Conservation (phyloP, 2,113 vertebrate genomes). For the Etia nguti region DNA sequence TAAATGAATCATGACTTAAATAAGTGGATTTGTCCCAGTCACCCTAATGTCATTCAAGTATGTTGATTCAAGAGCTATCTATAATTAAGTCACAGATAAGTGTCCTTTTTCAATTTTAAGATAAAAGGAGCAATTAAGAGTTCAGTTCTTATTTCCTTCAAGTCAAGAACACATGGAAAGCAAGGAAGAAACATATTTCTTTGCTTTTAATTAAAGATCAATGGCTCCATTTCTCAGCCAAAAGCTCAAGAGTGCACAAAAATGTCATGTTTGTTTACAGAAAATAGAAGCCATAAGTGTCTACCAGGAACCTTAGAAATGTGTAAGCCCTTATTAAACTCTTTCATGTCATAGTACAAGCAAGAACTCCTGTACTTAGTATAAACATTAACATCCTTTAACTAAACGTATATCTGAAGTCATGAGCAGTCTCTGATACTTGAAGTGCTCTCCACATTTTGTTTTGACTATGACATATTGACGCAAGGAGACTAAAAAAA, state of each 20-base stretch:
- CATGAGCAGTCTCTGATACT: neutral
- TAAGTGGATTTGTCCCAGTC: neutral
- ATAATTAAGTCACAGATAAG: conserved; percentile 21
- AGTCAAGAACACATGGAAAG: neutral
- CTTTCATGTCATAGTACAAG: neutral
- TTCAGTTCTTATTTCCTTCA: neutral
- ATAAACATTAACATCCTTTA: neutral
- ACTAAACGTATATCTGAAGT: neutral
- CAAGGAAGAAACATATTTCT: neutral
- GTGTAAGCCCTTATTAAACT: neutral
- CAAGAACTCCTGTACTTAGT: neutral
- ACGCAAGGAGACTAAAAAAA: neutral
- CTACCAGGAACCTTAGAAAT: neutral
- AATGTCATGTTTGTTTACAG: neutral
- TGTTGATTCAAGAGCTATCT: neutral
- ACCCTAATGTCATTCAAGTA: neutral
- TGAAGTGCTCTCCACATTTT: neutral
- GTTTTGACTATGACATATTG: neutral
- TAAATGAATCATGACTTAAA: neutral
- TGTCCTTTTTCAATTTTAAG: neutral
- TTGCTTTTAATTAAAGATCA: neutral
- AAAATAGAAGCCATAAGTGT: neutral
- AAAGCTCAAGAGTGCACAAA: neutral
- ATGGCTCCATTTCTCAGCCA: neutral
- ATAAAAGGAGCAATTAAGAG: neutral